These are phyloP conservation scores for Tetranychus urticae DNA, from an alignment of 1,140 invertebrate genomes.

Conservation along the genomic window DNA sequence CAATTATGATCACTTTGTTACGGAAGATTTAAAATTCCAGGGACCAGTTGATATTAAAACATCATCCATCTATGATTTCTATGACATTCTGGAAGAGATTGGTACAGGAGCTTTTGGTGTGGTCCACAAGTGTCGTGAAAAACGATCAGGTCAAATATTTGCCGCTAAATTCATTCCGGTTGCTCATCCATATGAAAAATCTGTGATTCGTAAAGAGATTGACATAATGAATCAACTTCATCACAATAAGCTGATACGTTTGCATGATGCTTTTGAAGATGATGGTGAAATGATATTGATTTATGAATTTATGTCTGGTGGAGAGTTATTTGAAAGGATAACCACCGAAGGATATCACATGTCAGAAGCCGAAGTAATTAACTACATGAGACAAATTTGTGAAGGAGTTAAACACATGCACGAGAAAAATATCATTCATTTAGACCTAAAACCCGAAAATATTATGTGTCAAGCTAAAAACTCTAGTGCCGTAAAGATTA, in stretches of 20 bases:
- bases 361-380: conserved; percentile 97
- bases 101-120: conserved; percentile 92
- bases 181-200: conserved; percentile 80
- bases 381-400: conserved; percentile 96
- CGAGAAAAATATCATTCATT: conserved; percentile 94
- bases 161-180: conserved; percentile 98
- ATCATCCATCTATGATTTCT: conserved; percentile 84
- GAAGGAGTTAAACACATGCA: conserved; percentile 98
- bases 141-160: conserved; percentile 83
- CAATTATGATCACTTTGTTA: conserved; percentile 80
- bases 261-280: conserved; percentile 97
- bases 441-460: conserved; percentile 76
- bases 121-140: conserved; percentile 86
- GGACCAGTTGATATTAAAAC: conserved; percentile 86
- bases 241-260: conserved; percentile 85
- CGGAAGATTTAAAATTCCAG: conserved; percentile 86
- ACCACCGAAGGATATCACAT: conserved; percentile 91
- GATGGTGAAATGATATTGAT: conserved; percentile 98
- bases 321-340: conserved; percentile 92
- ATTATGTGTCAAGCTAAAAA: conserved; percentile 95
- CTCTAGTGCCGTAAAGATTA: conserved; percentile 74
- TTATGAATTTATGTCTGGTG: conserved; percentile 94
- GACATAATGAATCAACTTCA: conserved; percentile 97
- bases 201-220: conserved; percentile 89
- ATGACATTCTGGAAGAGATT: conserved; percentile 97